Conservation (phyloP, 2,888 invertebrate genomes). For the Tineola bisselliella region DNA sequence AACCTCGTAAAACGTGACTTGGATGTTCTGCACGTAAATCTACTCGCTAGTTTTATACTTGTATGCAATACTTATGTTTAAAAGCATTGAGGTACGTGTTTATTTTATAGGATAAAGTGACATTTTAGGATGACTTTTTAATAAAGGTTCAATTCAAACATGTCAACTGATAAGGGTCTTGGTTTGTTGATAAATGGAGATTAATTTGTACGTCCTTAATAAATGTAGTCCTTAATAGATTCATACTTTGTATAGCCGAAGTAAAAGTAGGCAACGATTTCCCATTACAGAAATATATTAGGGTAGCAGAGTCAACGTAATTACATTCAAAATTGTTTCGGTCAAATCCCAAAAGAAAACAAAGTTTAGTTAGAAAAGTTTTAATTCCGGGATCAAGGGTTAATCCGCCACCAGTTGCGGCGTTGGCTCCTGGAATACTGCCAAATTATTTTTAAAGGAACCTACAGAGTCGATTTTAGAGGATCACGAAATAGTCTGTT, state of each 20-base stretch:
- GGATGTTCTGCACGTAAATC: background rate
- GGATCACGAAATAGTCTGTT: conserved; percentile 22
- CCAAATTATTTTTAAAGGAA: conserved; percentile 63
- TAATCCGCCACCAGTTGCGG: conserved; percentile 60
- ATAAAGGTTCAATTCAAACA: background rate
- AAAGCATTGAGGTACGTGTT: background rate
- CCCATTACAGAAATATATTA: background rate
- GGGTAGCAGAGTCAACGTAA: background rate
- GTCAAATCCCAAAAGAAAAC: conserved; percentile 13
- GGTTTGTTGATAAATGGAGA: background rate
- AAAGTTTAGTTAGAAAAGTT: conserved; percentile 26
- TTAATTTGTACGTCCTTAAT: too few species aligned
- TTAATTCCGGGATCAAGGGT: conserved; percentile 45
- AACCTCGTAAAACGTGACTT: conserved; percentile 6
- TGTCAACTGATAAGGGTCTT: background rate
- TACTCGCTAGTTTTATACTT: background rate
- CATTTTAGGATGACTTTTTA: background rate
- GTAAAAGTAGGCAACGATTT: background rate
- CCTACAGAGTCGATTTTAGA: conserved; percentile 42
- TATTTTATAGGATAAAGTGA: background rate
- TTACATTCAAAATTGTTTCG: conserved; percentile 6
- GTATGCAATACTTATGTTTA: background rate
- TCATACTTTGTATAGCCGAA: too few species aligned
- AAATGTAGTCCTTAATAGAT: too few species aligned
- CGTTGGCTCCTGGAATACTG: conserved; percentile 36